These are phyloP conservation scores for Podarcis siculus DNA, from an alignment of 2,797 vertebrate species.

Conservation along the genomic window DNA sequence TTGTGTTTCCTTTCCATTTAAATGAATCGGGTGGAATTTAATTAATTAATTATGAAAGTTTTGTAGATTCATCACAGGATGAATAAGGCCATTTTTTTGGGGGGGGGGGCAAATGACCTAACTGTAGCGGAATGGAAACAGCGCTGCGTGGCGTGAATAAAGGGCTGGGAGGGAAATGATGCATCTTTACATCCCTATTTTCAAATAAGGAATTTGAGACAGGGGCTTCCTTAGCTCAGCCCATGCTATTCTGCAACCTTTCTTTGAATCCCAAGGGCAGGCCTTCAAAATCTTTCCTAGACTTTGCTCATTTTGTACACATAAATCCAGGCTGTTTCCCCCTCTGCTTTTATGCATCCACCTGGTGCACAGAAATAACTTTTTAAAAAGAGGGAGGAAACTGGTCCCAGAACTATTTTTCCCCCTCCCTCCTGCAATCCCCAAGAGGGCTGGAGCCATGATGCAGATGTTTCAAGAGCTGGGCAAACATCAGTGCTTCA, in stretches of 20 bases:
- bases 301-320: background rate
- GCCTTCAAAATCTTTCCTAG: background rate
- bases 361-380: background rate
- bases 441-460: fast-evolving
- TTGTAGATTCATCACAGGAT: no score
- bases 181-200: no score
- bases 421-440: background rate
- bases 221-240: background rate
- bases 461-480: constrained; percentile 9
- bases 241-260: background rate
- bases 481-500: background rate
- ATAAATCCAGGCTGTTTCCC: background rate
- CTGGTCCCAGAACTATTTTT: background rate
- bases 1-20: no score
- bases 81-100: no score
- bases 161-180: no score
- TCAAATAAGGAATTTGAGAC: background rate
- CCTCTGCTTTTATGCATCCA: constrained; percentile 4
- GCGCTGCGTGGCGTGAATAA: no score
- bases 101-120: no score
- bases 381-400: background rate
- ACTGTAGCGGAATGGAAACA: no score
- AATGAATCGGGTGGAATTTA: no score
- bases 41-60: no score
- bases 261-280: background rate